Percentiles rank a stretch among this genome's conserved stretches.
phyloP scores from a whole-genome alignment of 2,888 invertebrate genomes.

The Amphipoea lucens region DNA sequence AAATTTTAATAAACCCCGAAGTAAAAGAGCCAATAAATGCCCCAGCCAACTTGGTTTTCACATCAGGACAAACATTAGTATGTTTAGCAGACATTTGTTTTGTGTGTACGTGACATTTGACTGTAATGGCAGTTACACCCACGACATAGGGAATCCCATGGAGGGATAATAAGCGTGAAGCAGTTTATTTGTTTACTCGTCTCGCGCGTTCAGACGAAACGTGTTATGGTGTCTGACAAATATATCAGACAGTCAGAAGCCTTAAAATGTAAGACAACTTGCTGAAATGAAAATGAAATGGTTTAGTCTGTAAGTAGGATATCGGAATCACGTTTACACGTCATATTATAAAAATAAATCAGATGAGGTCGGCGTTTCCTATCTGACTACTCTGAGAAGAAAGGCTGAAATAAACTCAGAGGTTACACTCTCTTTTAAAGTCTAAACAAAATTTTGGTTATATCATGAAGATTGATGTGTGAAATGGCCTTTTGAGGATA shows the following conservation, averaged over 20 bases:
- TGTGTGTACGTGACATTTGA: conserved; percentile 55
- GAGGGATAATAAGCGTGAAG: conserved; percentile 26
- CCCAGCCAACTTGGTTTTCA: background rate
- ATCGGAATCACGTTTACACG: background rate
- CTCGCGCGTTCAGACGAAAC: conserved; percentile 14
- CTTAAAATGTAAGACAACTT: conserved; percentile 1
- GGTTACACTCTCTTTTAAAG: too few relatives aligned
- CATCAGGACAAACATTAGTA: conserved; percentile 24
- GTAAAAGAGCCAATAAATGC: background rate
- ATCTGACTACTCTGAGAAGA: too few relatives aligned
- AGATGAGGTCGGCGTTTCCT: too few relatives aligned
- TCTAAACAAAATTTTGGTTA: too few relatives aligned
- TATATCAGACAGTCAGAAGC: conserved; percentile 1
- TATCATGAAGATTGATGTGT: too few relatives aligned
- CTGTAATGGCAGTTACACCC: conserved; percentile 22
- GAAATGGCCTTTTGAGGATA: too few relatives aligned
- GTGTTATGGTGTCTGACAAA: conserved; percentile 14
- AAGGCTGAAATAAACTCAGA: too few relatives aligned
- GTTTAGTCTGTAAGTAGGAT: background rate
- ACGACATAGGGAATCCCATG: conserved; percentile 52
- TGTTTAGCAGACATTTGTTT: conserved; percentile 27
- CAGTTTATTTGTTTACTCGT: conserved; percentile 42
- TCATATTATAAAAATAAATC: too few relatives aligned
- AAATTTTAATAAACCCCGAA: background rate
- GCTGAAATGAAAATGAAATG: background rate